Evolutionary conservation across 2,113 vertebrate genomes (phyloP), one percentile per base, ranked within the genome.

Genomic region (Electrona antarctica): DNA sequence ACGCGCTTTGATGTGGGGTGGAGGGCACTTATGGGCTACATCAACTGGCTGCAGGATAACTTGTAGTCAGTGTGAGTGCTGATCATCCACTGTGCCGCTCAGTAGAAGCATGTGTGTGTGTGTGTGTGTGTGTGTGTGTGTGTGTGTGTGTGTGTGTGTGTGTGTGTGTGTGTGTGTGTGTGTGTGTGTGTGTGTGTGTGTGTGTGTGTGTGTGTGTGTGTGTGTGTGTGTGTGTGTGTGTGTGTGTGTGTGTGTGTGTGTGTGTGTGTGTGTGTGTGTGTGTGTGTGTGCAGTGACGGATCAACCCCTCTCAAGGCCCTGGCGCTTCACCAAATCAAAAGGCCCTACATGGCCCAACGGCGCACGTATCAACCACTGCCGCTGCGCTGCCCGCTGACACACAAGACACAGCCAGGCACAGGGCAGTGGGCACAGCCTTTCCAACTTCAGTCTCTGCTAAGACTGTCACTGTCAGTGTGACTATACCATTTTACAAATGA

Each of bases 11-110:
- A 94, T 0, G 91, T 97, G 0, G 96, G 96, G 10, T 66, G 91
- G 64, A 91, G 90, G 83, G 93, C 91, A 66, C 75, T 95, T 74
- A 89, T 88, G 46, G 93, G 92, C 81, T 98, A 95, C 69, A 76
- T 99, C 61, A 89, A 83, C 52, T 99, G 98, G 98, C 89, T 99
- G 57, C 89, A 94, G 68, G 85, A 94, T 71, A 96, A 98, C 80
- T 90, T 99, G 67, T 99, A 77, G 54, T 8, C 21, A 21, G 56
- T 52, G 7, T 50, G 8, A 64, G 47, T 60, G 41, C 33, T 41
- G 33, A 6, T 41, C 33, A 41, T 6, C 33, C 5, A 41, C 33
- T 41, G 33, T 41, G 33, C 33, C 5, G 33, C 33, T 55, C 13
- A 10, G 62, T 55, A 14, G 12, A 14, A 48, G 14, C 41, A 50